Base-by-base conservation (phyloP, 2,888 invertebrate genomes). In the Limnephilus marmoratus region DNA sequence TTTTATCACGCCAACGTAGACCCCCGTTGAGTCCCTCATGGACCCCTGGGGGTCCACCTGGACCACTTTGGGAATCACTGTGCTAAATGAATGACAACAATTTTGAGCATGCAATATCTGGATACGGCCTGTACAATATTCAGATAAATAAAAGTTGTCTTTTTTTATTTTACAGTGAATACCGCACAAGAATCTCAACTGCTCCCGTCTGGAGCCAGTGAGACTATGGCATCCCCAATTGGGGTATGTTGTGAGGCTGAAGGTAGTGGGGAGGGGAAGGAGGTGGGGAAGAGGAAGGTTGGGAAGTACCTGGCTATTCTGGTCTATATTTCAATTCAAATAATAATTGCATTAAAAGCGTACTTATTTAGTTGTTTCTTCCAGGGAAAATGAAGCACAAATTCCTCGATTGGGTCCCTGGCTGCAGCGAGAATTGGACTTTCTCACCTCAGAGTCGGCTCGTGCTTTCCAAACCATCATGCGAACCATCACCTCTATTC, bases 361-460 rank as follows among this genome's bases (percentile, higher is more conserved):
- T 93, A 68, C 24, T 68, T 68, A 68, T 24, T 68, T 68, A 18
- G 15, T 68, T 53, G 53, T 92, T 93, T 93, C 94, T 95, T 96
- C n/a, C 94, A 98, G 98, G 95, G 96, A 97, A 94, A 97, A 99
- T 95, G 98, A 98, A 91, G 97, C 98, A 24, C 98, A 98, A 95
- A 96, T 97, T 93, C 97, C 98, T 95, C 97, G 99, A 1, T 96
- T 99, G 91, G 97, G 98, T 93, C 98, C 98, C 1, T 99, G 99
- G 98, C 96, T 99, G 53, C 98, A 98, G 95, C 96, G 99, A 93
- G 99, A 99, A 95, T 96, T 99, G 49, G 97, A 97, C 94, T 45
- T 82, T 37, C 95, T 98, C 41, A 96, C 97, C 93, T 97, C 97
- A 94, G 97, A 97, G 94, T 95, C 96, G 2, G 97, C 97, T 29